Evolutionary conservation across 2,888 invertebrate genomes (phyloP).

Genomic region (Standfussiana lucernea): DNA sequence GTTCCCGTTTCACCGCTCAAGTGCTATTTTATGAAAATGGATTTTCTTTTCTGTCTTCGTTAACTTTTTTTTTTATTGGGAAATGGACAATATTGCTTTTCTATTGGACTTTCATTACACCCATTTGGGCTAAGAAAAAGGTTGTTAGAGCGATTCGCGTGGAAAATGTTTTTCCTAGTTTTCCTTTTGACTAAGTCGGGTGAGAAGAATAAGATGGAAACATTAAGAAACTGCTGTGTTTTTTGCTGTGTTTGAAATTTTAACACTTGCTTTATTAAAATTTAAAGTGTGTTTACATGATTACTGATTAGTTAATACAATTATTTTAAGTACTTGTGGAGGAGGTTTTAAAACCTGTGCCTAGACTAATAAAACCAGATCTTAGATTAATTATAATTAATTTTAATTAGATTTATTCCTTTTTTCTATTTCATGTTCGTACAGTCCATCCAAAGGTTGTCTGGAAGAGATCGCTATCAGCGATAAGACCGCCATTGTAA

Average conservation of each 20-base stretch:
- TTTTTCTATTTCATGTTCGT: too few species aligned
- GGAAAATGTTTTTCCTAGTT: conserved; percentile 11
- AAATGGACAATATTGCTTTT: conserved; percentile 58
- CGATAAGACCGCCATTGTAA: too few species aligned
- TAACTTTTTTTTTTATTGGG: conserved; percentile 57
- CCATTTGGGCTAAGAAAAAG: conserved; percentile 51
- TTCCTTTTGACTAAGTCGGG: conserved; percentile 12
- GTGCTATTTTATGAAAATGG: conserved; percentile 70
- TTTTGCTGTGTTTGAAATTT: neutral
- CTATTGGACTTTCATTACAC: conserved; percentile 59
- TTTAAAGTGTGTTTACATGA: neutral
- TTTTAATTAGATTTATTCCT: too few species aligned
- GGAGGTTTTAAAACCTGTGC: neutral
- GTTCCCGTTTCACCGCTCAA: conserved; percentile 56
- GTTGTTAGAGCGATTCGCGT: conserved; percentile 28
- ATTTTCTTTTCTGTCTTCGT: conserved; percentile 57
- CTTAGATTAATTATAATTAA: too few species aligned
- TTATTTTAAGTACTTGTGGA: neutral
- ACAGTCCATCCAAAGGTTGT: too few species aligned
- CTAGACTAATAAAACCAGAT: neutral
- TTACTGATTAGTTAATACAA: neutral
- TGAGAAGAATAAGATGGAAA: neutral
- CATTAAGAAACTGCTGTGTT: neutral
- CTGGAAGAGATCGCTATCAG: too few species aligned
- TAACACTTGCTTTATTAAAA: neutral